These are phyloP conservation scores for Sitobion miscanthi DNA, from an alignment of 1,140 invertebrate genomes.

Conservation along the genomic window DNA sequence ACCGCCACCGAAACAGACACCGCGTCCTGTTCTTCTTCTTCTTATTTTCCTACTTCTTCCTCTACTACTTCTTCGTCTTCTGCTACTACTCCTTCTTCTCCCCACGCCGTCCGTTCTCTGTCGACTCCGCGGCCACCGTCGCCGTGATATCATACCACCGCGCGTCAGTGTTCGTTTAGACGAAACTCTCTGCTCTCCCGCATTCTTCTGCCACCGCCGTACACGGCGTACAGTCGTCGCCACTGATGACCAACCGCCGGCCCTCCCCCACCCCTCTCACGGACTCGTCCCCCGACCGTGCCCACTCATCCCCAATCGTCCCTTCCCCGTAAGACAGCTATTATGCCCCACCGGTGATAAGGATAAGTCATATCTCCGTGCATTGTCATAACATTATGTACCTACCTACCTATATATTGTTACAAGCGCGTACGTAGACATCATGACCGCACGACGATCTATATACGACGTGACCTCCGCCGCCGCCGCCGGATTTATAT, in stretches of 20 bases:
- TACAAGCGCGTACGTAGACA: not conserved
- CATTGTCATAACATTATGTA: not conserved
- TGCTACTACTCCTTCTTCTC: not conserved
- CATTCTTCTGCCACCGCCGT: not conserved
- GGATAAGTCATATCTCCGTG: not conserved
- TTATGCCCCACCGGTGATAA: not conserved
- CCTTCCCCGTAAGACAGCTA: not conserved
- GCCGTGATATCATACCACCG: not conserved
- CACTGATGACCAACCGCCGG: not conserved
- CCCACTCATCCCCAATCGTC: not conserved
- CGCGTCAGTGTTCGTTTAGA: not conserved
- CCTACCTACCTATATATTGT: not conserved
- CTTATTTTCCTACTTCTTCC: no score
- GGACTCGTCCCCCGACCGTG: no score
- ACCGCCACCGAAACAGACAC: not conserved
- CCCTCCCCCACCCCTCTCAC: not conserved
- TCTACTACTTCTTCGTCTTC: not conserved
- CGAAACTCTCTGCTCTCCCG: not conserved
- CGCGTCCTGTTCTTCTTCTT: not conserved
- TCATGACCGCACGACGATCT: not conserved
- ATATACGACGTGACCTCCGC: not conserved
- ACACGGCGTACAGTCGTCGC: not conserved
- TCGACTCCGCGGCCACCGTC: no score
- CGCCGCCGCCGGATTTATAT: not conserved
- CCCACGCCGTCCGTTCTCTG: not conserved